Conservation (phyloP, 2,888 invertebrate genomes). For the Dynastes maya region DNA sequence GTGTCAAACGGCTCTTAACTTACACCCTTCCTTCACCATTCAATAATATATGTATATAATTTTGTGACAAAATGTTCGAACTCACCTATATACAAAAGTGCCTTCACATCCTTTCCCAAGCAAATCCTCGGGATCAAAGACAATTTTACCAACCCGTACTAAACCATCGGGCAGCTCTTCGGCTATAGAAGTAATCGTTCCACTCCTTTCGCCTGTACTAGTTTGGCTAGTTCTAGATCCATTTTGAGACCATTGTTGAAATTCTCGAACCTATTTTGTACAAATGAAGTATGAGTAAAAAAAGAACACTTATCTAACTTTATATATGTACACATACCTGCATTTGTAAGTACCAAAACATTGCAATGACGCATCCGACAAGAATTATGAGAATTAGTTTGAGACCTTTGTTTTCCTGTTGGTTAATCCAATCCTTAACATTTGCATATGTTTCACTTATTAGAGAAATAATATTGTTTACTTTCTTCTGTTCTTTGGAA, state of each 20-base stretch:
- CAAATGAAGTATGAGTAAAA: slow-evolving; percentile 51
- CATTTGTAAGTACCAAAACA: slow-evolving; percentile 84
- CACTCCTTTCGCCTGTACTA: slow-evolving; percentile 69
- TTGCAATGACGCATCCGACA: slow-evolving; percentile 78
- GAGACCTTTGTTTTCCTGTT: slow-evolving; percentile 83
- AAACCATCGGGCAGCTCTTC: slow-evolving; percentile 79
- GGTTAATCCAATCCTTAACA: slow-evolving; percentile 78
- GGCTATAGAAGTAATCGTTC: slow-evolving; percentile 73
- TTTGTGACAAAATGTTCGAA: too few relatives aligned
- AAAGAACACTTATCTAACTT: neutral
- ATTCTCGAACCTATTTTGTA: slow-evolving; percentile 74
- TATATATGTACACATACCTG: slow-evolving; percentile 72
- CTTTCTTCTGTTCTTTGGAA: slow-evolving; percentile 30
- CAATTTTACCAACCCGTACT: slow-evolving; percentile 89
- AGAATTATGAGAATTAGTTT: slow-evolving; percentile 81
- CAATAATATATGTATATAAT: too few relatives aligned
- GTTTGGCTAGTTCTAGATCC: slow-evolving; percentile 67
- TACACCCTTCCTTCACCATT: too few relatives aligned
- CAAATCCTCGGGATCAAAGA: slow-evolving; percentile 87
- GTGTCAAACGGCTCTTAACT: too few relatives aligned
- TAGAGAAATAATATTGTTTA: neutral
- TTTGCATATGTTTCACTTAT: slow-evolving; percentile 32
- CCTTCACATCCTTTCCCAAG: slow-evolving; percentile 98
- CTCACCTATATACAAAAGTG: slow-evolving; percentile 93
- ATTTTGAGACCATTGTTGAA: slow-evolving; percentile 78